Evolutionary conservation across 1,140 invertebrate genomes (phyloP).

Genomic region (Helicorthomorpha holstii): DNA sequence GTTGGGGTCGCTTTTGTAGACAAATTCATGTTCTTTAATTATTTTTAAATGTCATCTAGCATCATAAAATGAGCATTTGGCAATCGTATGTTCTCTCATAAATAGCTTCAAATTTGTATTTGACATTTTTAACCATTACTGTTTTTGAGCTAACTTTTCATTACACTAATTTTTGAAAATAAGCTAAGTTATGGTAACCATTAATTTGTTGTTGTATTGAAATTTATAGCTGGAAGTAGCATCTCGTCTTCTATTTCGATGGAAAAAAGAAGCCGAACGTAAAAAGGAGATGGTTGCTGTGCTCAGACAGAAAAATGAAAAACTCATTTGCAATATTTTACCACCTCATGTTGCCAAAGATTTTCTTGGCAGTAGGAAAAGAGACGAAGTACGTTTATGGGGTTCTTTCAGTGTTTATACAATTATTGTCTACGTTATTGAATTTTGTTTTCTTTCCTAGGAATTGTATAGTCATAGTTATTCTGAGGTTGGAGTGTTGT

Average conservation of each 20-base stretch:
- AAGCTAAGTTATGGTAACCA: not conserved
- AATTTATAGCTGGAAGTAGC: conserved; percentile 45
- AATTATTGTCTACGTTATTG: not conserved
- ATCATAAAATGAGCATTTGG: not conserved
- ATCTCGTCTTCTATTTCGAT: conserved; percentile 54
- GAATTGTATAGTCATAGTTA: conserved; percentile 88
- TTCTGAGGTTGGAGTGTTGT: conserved; percentile 75
- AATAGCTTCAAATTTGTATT: not conserved
- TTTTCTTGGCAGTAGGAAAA: conserved; percentile 51
- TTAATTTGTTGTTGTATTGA: not conserved
- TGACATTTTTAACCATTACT: not conserved
- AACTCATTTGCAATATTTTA: conserved; percentile 47
- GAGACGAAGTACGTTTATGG: conserved; percentile 16
- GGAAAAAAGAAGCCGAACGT: conserved; percentile 49
- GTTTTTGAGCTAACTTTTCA: conserved; percentile 41
- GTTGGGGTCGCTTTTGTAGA: too few relatives aligned
- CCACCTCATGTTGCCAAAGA: conserved; percentile 79
- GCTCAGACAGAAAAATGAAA: conserved; percentile 72
- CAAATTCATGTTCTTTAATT: too few relatives aligned
- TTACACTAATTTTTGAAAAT: conserved; percentile 16
- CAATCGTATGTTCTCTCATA: not conserved
- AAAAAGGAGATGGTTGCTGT: conserved; percentile 70
- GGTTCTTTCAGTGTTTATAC: not conserved
- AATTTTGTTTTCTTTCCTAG: conserved; percentile 26
- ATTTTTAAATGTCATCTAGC: conserved; percentile 5